phyloP scores from a whole-genome alignment of 2,113 vertebrate species.

The Clarias magur region DNA sequence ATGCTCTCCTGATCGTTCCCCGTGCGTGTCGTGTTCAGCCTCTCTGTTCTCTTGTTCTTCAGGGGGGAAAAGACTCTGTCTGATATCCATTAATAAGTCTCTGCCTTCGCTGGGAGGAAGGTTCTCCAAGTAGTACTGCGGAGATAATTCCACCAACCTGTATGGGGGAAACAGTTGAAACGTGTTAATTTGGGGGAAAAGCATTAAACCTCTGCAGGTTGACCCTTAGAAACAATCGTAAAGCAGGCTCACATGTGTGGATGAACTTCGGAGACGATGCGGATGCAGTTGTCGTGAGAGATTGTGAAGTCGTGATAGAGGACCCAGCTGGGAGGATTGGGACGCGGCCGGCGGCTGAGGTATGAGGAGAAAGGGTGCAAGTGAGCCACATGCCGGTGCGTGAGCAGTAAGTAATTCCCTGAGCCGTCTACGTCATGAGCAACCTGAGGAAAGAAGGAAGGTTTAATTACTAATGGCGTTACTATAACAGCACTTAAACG shows the following conservation, averaged over 20 bases:
- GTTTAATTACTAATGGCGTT: too few species aligned
- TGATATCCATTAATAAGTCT: conserved; percentile 85
- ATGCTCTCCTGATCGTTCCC: conserved; percentile 24
- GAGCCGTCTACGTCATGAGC: conserved; percentile 79
- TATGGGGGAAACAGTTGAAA: background rate
- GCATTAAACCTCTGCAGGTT: background rate
- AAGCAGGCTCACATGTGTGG: conserved; percentile 83
- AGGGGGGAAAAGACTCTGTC: conserved; percentile 67
- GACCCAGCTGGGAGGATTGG: conserved; percentile 79
- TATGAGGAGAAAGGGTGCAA: conserved; percentile 78
- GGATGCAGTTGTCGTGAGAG: conserved; percentile 85
- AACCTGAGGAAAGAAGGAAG: conserved; percentile 48
- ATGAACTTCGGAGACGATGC: conserved; percentile 82
- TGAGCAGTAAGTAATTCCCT: conserved; percentile 85
- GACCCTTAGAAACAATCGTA: background rate
- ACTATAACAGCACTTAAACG: background rate
- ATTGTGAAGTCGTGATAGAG: conserved; percentile 86
- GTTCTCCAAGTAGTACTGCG: conserved; percentile 92
- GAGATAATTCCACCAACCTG: conserved; percentile 89
- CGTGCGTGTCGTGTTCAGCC: conserved; percentile 10
- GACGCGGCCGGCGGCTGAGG: conserved; percentile 62
- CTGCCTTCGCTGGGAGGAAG: conserved; percentile 87
- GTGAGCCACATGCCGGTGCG: conserved; percentile 84
- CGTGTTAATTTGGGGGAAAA: background rate
- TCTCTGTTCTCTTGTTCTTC: background rate